Base-by-base conservation (phyloP, 2,888 invertebrate genomes). In the Romanomermis culicivorax region DNA sequence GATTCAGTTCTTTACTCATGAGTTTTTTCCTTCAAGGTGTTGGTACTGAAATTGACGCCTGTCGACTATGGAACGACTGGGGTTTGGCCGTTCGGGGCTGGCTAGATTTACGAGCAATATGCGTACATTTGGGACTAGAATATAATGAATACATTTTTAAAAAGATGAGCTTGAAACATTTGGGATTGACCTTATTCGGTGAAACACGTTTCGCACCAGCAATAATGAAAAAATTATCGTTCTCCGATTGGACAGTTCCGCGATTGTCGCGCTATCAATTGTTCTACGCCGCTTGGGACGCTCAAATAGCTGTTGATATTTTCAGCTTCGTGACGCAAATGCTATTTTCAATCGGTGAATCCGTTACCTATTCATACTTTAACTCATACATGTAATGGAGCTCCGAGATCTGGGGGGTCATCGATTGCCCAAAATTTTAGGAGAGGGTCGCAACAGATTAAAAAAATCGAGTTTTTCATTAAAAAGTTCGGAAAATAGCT, bases 211-310 rank as follows among this genome's bases (percentile, higher is more conserved):
- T 45, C 23, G 23, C 23, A 7, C 45, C 11, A 4, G 45, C 45
- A 11, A 49, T 11, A 11, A 49, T 49, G 50, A 25, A 29, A 11
- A 49, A 25, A 25, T 14, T 49, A 3, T 25, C 50, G 11, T 49
- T 25, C 14, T 27, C 27, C 29, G 50, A 49, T 27, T 49, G 50
- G 50, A 49, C 26, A 3, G 27, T 11, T 4, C 11, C 20, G 11
- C 27, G 29, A 4, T 27, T 49, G 26, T 17, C 26, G 29, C 14
- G 7, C 26, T 4, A 49, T 4, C 50, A 49, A 27, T 14, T 49
- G 27, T 23, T 11, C 20, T 49, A 49, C 29, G 50, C 27, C 26
- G 50, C 50, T 29, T 49, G 50, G 50, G 50, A 49, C 29, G 50
- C 29, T 7, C 50, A 49, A 49, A 49, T 49, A 7, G 50, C 50